phyloP scores from a whole-genome alignment of 1,140 invertebrate species.

The Chrysoperla carnea region DNA sequence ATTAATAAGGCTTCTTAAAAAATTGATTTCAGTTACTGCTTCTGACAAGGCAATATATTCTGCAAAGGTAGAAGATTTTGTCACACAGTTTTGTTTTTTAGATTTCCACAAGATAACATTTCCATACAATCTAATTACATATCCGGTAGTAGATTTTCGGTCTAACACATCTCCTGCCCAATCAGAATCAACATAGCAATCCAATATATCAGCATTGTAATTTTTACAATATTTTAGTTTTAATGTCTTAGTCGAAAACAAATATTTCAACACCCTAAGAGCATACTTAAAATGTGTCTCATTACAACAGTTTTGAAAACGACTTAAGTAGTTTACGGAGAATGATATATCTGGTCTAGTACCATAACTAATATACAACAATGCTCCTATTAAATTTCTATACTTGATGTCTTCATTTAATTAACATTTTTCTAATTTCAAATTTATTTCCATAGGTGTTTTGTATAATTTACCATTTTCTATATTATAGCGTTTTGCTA shows the following conservation, averaged over 20 bases:
- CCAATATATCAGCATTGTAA: slow-evolving; percentile 12
- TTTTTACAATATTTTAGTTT: slow-evolving; percentile 17
- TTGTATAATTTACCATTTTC: slow-evolving; percentile 10
- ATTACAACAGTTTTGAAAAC: slow-evolving; percentile 20
- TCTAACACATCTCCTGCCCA: slow-evolving; percentile 19
- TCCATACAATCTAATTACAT: slow-evolving; percentile 15
- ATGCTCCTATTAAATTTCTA: slow-evolving; percentile 18
- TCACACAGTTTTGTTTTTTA: slow-evolving; percentile 15
- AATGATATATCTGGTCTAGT: slow-evolving; percentile 19
- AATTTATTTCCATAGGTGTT: slow-evolving; percentile 24
- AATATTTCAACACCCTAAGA: slow-evolving; percentile 11
- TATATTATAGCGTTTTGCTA: slow-evolving; percentile 4
- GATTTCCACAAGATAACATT: slow-evolving; percentile 18
- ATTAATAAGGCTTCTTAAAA: neutral
- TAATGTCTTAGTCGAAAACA: slow-evolving; percentile 18
- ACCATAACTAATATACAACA: slow-evolving; percentile 22
- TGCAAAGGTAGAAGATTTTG: slow-evolving; percentile 14
- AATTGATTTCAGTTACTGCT: neutral
- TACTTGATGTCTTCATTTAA: neutral
- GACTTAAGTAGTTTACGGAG: slow-evolving; percentile 12
- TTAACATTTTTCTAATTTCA: slow-evolving; percentile 16
- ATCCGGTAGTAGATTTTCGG: slow-evolving; percentile 19
- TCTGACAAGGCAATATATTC: slow-evolving; percentile 19
- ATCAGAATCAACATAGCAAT: slow-evolving; percentile 20
- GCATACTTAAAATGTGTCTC: slow-evolving; percentile 22